Evolutionary conservation across 2,888 invertebrate genomes (phyloP), one percentile per base, ranked within the genome.

Genomic region (Pollenia griseotomentosa): DNA sequence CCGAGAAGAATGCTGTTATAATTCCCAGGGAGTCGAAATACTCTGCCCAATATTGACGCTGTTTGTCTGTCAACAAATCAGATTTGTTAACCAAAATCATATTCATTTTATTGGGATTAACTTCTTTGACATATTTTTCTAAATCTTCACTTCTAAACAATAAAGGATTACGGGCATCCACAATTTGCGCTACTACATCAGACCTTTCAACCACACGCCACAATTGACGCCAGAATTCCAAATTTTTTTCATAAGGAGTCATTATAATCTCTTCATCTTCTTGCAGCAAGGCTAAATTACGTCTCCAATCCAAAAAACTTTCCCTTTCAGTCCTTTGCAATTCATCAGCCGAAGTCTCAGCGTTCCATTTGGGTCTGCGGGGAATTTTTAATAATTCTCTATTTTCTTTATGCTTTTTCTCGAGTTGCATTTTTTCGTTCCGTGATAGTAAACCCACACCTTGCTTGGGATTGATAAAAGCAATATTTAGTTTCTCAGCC

Each of bases 151-250:
- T 99, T 77, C 98, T 96, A 91, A 98, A 99, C 9, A 99, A 94
- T 66, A 99, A 94, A 1, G 99, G 99, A 94, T 99, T 99, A 88
- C 99, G 95, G 0, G 98, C 99, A 95, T 99, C 99, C 14, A 99
- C 96, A 88, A 99, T 97, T 93, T 99, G 97, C 14, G 98, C 95
- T 16, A 99, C 95, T 0, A 99, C 95, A 94, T 99, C 98, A 92
- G 98, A 98, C 89, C 97, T 96, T 93, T 99, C 99, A n/a, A 99
- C 95, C 0, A 99, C 99, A 89, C 99, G 95, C 99, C 99, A 99
- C 48, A 99, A 93, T 92, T 99, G 99, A 68, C 99, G 95, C 99
- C 99, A 99, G 90, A 99, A 97, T 92, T 99, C 99, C 23, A 99
- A 93, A 94, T 99, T 99, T 91, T 98, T 97, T 92, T 99, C 99